Evolutionary conservation across 2,888 invertebrate genomes (phyloP), one percentile per base, ranked within the genome.

Genomic region (Euzophera pinguis): DNA sequence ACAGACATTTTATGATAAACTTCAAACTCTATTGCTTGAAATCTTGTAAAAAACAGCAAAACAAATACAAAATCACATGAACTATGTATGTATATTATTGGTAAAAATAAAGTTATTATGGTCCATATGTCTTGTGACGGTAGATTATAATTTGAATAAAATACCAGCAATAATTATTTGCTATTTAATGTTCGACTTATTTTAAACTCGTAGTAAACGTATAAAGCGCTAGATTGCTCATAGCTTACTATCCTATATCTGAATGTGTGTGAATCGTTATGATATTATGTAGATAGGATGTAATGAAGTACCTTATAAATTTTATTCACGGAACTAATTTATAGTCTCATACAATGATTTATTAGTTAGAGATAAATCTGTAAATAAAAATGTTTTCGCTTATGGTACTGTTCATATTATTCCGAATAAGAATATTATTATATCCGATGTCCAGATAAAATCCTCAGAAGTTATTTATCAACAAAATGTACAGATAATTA

Each of bases 401-500:
- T 74, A 69, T 63, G 50, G 41, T 64, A 70, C 63, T 64, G 73
- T 57, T 60, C 59, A 58, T 59, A 67, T 71, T 73, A 74, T 74
- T 76, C 71, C 69, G 68, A 63, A 70, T 74, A 71, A 66, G 62
- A 66, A 63, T 66, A 69, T 63, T 65, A 69, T 67, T 63, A 65
- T 69, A 76, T 80, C 73, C 73, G 75, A 82, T 80, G 81, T 84
- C 83, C 81, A 79, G 78, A 70, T 66, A 60, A 59, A 66, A 64
- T 74, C 70, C 69, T 80, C 75, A 67, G 83, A 83, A 81, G 70
- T 81, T 84, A 84, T 87, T 86, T 84, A 83, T 86, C 77, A 75
- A 75, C 66, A 67, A n/a, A n/a, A n/a, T 88, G 87, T 89, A 89
- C 89, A 89, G 84, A 70, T 87, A 86, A 84, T 84, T 83, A 65